phyloP scores from a whole-genome alignment of 2,888 invertebrate genomes.

The Noctua fimbriata region DNA sequence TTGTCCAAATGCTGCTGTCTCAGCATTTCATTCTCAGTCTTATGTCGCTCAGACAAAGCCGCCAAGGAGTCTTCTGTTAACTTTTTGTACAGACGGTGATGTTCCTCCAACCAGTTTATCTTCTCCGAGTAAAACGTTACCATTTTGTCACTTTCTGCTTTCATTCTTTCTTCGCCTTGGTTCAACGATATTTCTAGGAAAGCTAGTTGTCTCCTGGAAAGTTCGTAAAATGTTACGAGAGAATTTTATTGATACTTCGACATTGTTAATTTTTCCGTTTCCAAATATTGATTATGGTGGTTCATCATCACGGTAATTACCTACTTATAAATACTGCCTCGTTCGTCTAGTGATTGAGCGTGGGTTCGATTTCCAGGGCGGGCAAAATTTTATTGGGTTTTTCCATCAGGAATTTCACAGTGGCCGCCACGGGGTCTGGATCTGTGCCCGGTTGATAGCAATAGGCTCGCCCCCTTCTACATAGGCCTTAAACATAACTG shows the following conservation, averaged over 20 bases:
- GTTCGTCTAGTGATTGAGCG: neutral
- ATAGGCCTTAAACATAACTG: neutral
- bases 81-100: conserved; percentile 86
- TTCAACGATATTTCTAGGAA: conserved; percentile 90
- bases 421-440: neutral
- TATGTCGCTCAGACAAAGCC: conserved; percentile 86
- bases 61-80: conserved; percentile 88
- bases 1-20: conserved; percentile 87
- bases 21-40: conserved; percentile 82
- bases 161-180: conserved; percentile 91
- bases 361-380: neutral
- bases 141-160: conserved; percentile 89
- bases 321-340: neutral
- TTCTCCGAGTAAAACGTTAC: conserved; percentile 88
- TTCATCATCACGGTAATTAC: neutral
- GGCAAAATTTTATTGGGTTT: neutral
- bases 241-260: neutral
- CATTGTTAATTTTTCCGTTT: conserved; percentile 3
- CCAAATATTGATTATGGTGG: neutral
- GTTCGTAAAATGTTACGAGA: neutral
- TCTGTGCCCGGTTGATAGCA: neutral
- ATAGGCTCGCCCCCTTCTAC: neutral
- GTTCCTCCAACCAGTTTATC: conserved; percentile 88
- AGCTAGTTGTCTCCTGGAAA: conserved; percentile 89
- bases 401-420: neutral